Evolutionary conservation across 2,797 vertebrate genomes (phyloP), one percentile per base, ranked within the genome.

Genomic region (Pseudochaenichthys georgianus): DNA sequence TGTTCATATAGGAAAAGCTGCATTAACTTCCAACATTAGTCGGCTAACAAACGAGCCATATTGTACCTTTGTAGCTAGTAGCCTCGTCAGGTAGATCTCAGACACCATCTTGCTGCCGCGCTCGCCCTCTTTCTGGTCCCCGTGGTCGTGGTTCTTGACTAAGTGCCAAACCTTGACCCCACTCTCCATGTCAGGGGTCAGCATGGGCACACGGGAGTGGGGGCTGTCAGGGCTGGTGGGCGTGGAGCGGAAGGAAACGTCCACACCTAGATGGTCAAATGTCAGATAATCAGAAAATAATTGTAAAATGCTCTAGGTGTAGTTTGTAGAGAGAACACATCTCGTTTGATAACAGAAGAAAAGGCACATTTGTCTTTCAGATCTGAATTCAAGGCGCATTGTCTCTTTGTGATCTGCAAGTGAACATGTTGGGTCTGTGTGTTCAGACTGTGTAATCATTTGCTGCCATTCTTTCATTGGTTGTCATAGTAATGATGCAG

Each of bases 41-140:
- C 34, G 6, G 34, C 34, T 38, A 7, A 7, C 34, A 6, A 38
- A 38, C 34, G 9, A 38, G 8, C 34, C 1, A 38, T 38, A 38
- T 9, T 38, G 28, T 28, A 98, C 98, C 97, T 99, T 99, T 9
- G 98, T 99, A 23, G 98, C 97, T 21, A 99, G 88, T 0, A 99
- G 96, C 74, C 98, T 94, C 9, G 98, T 99, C 89, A 99, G 93
- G 89, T 99, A 99, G 93, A 99, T 98, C 93, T 99, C 98, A 0
- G 98, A 99, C 60, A 99, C 98, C 98, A 99, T 99, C 94, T 99
- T 99, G 91, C 97, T 98, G 80, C 98, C 97, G 0, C 97, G 93
- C 75, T 99, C 98, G 0, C 97, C 96, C 66, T 99, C 98, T 75
- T 98, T 99, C 92, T 99, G 98, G 90, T 99, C 98, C 2, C 97